A percentile compares a stretch with the other conserved stretches of the same genome.
Evolutionary conservation across 1,140 invertebrate species (phyloP).

Genomic region (Platorchestia sp.): DNA sequence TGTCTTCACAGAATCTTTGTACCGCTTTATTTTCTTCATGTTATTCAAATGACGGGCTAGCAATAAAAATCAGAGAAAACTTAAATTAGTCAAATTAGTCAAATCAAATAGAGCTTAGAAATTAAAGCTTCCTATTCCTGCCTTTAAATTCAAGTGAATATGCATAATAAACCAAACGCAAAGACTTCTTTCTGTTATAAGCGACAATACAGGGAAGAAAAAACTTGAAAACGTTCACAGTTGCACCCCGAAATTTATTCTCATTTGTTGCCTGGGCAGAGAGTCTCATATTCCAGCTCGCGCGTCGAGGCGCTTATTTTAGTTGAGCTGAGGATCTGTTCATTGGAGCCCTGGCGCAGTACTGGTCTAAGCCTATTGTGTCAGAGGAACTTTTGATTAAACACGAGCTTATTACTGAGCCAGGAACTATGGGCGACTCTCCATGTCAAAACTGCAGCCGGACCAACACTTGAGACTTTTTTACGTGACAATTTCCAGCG

Average conservation of each 20-base stretch:
- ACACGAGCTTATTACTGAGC: constrained; percentile 7
- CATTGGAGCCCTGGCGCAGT: background rate
- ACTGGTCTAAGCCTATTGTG: background rate
- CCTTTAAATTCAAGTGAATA: background rate
- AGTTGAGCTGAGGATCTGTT: background rate
- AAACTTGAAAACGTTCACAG: background rate
- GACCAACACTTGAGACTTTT: constrained; percentile 36
- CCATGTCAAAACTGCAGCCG: constrained; percentile 14
- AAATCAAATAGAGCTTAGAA: too few relatives aligned
- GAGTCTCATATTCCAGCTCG: background rate
- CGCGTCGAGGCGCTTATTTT: background rate
- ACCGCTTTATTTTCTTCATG: background rate
- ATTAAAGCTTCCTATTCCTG: background rate
- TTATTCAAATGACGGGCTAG: too few relatives aligned
- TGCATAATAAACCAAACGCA: background rate
- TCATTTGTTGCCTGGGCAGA: background rate
- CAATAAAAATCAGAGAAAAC: too few relatives aligned
- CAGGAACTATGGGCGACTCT: background rate
- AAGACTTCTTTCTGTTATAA: background rate
- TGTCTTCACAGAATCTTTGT: background rate
- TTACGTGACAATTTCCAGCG: background rate
- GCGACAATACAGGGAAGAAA: background rate
- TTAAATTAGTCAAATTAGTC: too few relatives aligned
- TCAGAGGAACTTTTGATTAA: background rate
- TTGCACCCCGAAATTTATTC: background rate